phyloP scores from a whole-genome alignment of 2,888 invertebrate species.

The Chesias legatella region DNA sequence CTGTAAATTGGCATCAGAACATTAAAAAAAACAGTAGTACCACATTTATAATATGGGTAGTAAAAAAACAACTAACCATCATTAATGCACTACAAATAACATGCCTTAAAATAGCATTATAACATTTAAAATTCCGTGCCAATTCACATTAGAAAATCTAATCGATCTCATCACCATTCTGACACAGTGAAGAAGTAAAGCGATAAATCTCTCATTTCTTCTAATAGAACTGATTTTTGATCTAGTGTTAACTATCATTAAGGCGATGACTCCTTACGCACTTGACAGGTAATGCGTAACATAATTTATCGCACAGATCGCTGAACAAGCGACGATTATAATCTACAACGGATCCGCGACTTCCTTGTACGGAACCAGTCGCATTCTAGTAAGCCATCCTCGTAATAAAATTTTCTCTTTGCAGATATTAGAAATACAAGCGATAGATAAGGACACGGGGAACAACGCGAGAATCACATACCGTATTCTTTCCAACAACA shows the following conservation, averaged over 20 bases:
- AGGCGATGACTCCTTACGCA: conserved; percentile 12
- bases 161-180: neutral
- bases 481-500: conserved; percentile 81
- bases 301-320: conserved; percentile 38
- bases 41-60: too few species aligned
- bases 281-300: conserved; percentile 26
- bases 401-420: conserved; percentile 31
- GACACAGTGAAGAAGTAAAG: neutral
- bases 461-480: conserved; percentile 96
- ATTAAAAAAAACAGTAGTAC: too few species aligned
- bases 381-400: conserved; percentile 31
- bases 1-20: too few species aligned
- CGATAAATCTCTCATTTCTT: conserved; percentile 1
- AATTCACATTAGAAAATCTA: too few species aligned
- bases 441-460: conserved; percentile 95
- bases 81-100: too few species aligned
- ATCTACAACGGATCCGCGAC: conserved; percentile 34
- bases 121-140: too few species aligned
- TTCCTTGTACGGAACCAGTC: conserved; percentile 32
- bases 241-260: conserved; percentile 1
- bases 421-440: conserved; percentile 92
- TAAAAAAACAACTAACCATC: too few species aligned
- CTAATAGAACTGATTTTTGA: neutral
- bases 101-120: too few species aligned
- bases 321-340: conserved; percentile 36